Base-by-base conservation (phyloP, 2,113 vertebrate species). In the Sialia sialis region DNA sequence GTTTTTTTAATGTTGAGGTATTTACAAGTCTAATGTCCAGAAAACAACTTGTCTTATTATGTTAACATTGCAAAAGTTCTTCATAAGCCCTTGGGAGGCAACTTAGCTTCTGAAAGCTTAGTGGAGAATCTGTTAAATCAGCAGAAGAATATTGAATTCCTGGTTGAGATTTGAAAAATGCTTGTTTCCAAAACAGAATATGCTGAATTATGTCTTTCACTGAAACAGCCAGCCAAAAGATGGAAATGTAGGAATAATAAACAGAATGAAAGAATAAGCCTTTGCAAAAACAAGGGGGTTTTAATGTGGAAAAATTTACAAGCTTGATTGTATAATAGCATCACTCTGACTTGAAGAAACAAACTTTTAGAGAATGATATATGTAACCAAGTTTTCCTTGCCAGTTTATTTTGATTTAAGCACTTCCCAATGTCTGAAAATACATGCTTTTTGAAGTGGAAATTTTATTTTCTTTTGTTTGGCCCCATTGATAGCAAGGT, bases 261-360 rank as follows among this genome's bases (percentile, higher is more conserved):
- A 91, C 86, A 88, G 46, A 96, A 70, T 77, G 43, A 75, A 91
- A 90, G 39, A 67, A 25, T 88, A 91, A 95, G 52, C 70, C 75
- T 90, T 94, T 94, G 63, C 48, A 70, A 83, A 94, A 97, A 69
- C 87, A 92, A 84, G 43, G 21, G 43, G 9, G 7, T 16, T 93
- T 95, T 90, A 95, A 90, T 89, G 83, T 87, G 86, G 93, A 95
- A 96, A 95, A 95, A 94, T 67, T 91, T 95, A 92, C 84, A 94
- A 93, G 90, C 67, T 89, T 91, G 41, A 76, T 56, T 94, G 55
- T 93, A 87, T 87, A 91, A 84, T 52, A 91, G 62, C 82, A 89
- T 95, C 34, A n/a, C 22, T 94, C 78, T 84, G 85, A 91, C 63
- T 88, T 87, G 72, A 89, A 94, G 89, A 95, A 96, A 93, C 44